phyloP scores from a whole-genome alignment of 2,888 invertebrate species.

The Melinopterus prodromus region DNA sequence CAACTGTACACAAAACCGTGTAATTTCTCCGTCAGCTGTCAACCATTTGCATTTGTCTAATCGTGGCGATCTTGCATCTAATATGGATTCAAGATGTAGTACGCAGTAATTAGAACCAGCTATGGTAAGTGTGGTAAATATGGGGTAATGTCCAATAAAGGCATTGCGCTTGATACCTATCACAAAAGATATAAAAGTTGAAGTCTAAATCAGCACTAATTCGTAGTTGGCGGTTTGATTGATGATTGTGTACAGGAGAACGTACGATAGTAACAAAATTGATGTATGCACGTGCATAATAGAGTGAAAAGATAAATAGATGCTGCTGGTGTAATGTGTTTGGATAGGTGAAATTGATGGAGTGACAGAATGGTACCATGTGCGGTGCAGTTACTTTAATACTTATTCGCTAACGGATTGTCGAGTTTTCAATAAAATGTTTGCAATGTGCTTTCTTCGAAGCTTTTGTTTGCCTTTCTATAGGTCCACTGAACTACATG shows the following conservation, averaged over 20 bases:
- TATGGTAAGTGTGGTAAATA: not conserved
- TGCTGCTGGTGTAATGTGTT: not conserved
- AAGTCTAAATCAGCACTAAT: not conserved
- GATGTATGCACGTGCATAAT: not conserved
- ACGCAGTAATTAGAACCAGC: not conserved
- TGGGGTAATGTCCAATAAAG: not conserved
- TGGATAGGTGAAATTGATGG: not conserved
- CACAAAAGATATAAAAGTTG: not conserved
- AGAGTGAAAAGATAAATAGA: not conserved
- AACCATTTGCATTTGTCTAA: not conserved
- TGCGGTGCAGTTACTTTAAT: not conserved
- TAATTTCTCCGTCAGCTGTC: not conserved
- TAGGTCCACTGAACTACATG: not conserved
- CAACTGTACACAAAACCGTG: not conserved
- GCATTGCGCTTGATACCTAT: not conserved
- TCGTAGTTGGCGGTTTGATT: not conserved
- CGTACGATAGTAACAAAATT: not conserved
- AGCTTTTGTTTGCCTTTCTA: not conserved
- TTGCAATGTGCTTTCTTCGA: not conserved
- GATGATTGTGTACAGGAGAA: not conserved
- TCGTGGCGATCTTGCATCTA: not conserved
- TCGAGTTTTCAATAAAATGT: not conserved
- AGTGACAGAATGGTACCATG: conserved; percentile 4
- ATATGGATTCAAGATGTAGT: not conserved
- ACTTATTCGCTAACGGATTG: not conserved